These are phyloP conservation scores for Euwallacea similis DNA, from an alignment of 1,140 invertebrate species.

Conservation along the genomic window DNA sequence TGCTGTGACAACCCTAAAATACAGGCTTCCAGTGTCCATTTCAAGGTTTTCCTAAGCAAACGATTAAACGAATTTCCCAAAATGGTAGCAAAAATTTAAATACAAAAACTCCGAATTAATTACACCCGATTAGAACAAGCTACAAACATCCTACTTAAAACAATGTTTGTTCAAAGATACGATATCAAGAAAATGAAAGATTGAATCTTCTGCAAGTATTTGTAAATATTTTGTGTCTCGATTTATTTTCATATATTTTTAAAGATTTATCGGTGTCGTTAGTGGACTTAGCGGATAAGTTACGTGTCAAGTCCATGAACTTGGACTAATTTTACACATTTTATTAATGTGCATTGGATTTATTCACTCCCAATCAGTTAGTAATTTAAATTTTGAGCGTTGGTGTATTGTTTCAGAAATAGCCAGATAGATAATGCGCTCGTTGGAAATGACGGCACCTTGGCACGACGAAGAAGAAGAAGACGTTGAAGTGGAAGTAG, in stretches of 20 bases:
- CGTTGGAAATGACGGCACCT: slow-evolving; percentile 52
- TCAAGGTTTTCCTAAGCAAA: too few relatives aligned
- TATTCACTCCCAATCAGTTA: too few relatives aligned
- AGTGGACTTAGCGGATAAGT: neutral
- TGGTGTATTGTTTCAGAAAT: slow-evolving; percentile 33
- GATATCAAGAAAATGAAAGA: neutral
- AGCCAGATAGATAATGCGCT: slow-evolving; percentile 46
- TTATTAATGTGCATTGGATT: too few relatives aligned
- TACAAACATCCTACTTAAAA: neutral
- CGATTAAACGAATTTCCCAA: too few relatives aligned
- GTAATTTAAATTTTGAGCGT: too few relatives aligned
- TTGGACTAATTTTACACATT: too few relatives aligned
- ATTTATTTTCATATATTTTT: neutral
- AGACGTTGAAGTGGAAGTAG: slow-evolving; percentile 49
- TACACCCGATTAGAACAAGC: too few relatives aligned
- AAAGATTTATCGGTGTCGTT: neutral
- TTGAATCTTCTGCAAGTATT: neutral
- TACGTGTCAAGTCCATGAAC: too few relatives aligned
- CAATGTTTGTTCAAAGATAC: neutral
- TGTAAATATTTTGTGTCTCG: neutral
- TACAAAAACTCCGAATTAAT: too few relatives aligned
- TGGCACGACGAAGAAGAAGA: slow-evolving; percentile 52
- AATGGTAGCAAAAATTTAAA: too few relatives aligned
- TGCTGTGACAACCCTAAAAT: too few relatives aligned
- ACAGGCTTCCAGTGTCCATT: too few relatives aligned